phyloP scores from a whole-genome alignment of 2,888 invertebrate genomes.

The Drosophila heteroneura region DNA sequence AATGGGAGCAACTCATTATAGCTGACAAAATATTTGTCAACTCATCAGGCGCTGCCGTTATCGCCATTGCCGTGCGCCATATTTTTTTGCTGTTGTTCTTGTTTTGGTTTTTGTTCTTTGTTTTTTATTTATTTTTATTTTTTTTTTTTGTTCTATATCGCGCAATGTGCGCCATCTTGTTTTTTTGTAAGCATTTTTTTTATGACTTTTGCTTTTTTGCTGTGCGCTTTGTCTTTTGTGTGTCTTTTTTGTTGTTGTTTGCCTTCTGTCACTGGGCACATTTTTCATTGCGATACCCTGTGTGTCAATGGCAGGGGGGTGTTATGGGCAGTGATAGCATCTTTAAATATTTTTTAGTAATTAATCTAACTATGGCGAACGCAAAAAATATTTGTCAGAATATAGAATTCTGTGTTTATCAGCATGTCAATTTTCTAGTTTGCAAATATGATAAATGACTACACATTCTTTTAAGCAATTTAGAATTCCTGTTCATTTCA shows the following conservation, averaged over 20 bases:
- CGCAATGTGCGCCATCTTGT: conserved; percentile 43
- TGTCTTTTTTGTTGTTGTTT: conserved; percentile 31
- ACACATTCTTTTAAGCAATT: background rate
- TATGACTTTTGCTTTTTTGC: conserved; percentile 10
- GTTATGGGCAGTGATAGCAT: background rate
- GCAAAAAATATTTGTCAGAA: background rate
- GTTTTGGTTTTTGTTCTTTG: conserved; percentile 21
- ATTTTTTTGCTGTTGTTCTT: conserved; percentile 24
- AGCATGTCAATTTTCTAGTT: background rate
- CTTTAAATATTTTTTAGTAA: background rate
- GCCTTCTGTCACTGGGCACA: conserved; percentile 43
- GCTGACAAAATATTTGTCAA: conserved; percentile 79
- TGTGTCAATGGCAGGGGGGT: background rate
- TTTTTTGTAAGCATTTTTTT: conserved; percentile 31
- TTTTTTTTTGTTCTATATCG: conserved; percentile 15
- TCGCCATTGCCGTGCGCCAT: conserved; percentile 39
- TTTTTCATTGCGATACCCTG: conserved; percentile 33
- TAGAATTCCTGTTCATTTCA: background rate
- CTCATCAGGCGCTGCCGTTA: conserved; percentile 66
- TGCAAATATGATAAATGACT: background rate
- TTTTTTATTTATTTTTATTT: conserved; percentile 11
- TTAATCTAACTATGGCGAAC: background rate
- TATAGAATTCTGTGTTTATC: background rate
- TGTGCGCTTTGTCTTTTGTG: conserved; percentile 29
- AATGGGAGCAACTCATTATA: conserved; percentile 67